These are phyloP conservation scores for Smutsia temminckii DNA, from an alignment of 2,797 vertebrate genomes.

Conservation along the genomic window DNA sequence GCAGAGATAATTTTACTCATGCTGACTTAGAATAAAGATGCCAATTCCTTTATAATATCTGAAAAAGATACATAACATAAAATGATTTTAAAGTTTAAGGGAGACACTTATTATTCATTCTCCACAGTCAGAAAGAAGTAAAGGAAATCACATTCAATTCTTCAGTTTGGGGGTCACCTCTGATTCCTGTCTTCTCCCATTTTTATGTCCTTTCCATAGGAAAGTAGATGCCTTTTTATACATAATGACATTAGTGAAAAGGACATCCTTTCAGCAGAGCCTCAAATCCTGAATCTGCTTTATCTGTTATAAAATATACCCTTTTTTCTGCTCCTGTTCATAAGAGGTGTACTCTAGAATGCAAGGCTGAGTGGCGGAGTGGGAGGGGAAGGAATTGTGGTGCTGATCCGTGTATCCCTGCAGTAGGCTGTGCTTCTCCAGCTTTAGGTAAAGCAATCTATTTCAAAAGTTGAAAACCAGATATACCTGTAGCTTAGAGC, in stretches of 20 bases:
- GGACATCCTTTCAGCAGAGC: neutral
- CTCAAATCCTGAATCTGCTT: neutral
- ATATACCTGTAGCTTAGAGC: neutral
- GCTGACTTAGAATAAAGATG: neutral
- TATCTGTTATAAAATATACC: neutral
- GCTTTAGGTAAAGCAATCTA: neutral
- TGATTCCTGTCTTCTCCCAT: neutral
- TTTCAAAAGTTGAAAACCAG: neutral
- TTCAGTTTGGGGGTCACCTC: neutral
- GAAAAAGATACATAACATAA: neutral
- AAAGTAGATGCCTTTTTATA: neutral
- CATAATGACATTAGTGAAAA: neutral
- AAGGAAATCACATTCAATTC: neutral
- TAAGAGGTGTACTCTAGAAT: rapidly evolving
- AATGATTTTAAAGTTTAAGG: neutral
- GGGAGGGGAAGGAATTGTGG: no score
- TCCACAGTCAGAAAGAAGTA: neutral
- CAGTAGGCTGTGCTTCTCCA: neutral
- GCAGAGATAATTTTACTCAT: neutral
- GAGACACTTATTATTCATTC: neutral
- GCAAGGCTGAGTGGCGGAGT: neutral
- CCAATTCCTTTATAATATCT: neutral
- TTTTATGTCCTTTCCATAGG: neutral
- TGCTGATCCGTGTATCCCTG: rapidly evolving
- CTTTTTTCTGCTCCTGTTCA: neutral